phyloP scores from a whole-genome alignment of 2,888 invertebrate species.

The Furcula furcula region DNA sequence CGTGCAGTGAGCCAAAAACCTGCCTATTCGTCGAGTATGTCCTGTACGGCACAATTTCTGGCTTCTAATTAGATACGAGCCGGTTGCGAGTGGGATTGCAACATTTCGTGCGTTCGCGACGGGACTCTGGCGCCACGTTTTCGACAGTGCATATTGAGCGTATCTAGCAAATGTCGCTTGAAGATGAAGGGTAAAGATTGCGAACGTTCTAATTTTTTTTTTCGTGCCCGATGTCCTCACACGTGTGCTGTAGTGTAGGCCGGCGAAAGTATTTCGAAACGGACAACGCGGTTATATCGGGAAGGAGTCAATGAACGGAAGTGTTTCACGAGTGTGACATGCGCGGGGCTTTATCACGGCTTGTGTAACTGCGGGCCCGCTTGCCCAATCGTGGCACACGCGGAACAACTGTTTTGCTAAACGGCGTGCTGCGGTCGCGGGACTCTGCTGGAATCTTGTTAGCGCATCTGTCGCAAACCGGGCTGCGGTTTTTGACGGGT shows the following conservation, averaged over 20 bases:
- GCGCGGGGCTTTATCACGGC: slow-evolving; percentile 67
- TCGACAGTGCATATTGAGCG: slow-evolving; percentile 34
- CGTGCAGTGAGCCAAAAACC: slow-evolving; percentile 55
- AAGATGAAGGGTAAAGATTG: slow-evolving; percentile 51
- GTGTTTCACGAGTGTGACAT: slow-evolving; percentile 78
- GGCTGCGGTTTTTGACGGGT: slow-evolving; percentile 43
- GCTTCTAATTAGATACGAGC: slow-evolving; percentile 32
- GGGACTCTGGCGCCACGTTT: slow-evolving; percentile 32
- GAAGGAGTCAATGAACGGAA: slow-evolving; percentile 81
- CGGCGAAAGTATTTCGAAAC: slow-evolving; percentile 69
- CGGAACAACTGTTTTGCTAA: slow-evolving; percentile 41
- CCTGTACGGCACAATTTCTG: slow-evolving; percentile 57
- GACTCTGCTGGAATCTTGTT: slow-evolving; percentile 56
- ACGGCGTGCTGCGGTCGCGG: slow-evolving; percentile 48
- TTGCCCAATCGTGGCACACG: slow-evolving; percentile 63
- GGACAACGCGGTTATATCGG: slow-evolving; percentile 70
- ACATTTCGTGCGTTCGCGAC: slow-evolving; percentile 27
- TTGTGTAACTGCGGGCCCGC: slow-evolving; percentile 67
- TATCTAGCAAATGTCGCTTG: slow-evolving; percentile 47
- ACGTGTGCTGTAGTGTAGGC: slow-evolving; percentile 51
- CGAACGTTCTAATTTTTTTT: slow-evolving; percentile 33
- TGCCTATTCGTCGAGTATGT: slow-evolving; percentile 57
- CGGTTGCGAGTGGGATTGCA: slow-evolving; percentile 42
- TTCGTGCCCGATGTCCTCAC: slow-evolving; percentile 36
- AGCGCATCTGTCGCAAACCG: slow-evolving; percentile 53